Evolutionary conservation across 2,797 vertebrate genomes (phyloP).

Genomic region (Danio kyathit): DNA sequence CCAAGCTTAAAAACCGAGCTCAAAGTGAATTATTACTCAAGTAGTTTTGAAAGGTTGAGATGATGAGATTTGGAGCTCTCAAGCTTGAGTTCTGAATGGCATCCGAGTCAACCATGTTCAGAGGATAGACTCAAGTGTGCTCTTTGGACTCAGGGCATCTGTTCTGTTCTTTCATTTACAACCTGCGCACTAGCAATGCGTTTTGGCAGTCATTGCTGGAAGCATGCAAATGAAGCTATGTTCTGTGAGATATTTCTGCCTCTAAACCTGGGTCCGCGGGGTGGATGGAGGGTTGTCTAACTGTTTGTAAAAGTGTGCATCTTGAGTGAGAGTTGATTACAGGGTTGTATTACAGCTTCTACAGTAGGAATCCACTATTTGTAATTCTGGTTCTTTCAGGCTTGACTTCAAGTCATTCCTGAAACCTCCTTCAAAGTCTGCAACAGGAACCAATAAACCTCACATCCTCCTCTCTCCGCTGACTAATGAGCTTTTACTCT

Average conservation of each 20-base stretch:
- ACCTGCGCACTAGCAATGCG: conserved; percentile 29
- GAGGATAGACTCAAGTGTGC: conserved; percentile 64
- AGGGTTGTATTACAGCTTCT: conserved; percentile 67
- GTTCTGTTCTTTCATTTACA: conserved; percentile 59
- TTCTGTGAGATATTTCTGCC: conserved; percentile 61
- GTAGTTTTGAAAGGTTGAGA: conserved; percentile 59
- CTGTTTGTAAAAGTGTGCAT: conserved; percentile 21
- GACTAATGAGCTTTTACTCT: conserved; percentile 79
- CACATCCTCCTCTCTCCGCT: conserved; percentile 73
- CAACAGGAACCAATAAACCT: conserved; percentile 78
- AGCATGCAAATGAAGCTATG: conserved; percentile 63
- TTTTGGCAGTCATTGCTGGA: conserved; percentile 46
- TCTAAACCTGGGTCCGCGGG: conserved; percentile 59
- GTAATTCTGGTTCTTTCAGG: conserved; percentile 65
- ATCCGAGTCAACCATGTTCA: conserved; percentile 66
- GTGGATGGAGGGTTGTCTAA: conserved; percentile 25
- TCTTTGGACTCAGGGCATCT: conserved; percentile 73
- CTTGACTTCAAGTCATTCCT: conserved; percentile 72
- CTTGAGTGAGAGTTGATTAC: conserved; percentile 61
- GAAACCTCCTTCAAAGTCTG: conserved; percentile 74
- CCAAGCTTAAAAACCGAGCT: conserved; percentile 46
- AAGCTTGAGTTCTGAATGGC: conserved; percentile 67
- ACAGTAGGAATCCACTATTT: conserved; percentile 67
- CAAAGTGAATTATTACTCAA: conserved; percentile 53
- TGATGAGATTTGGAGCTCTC: conserved; percentile 73